A percentile compares a stretch with the other conserved stretches of the same genome.
These are phyloP conservation scores for Rhadinocentrus ornatus DNA, from an alignment of 2,797 vertebrate genomes.

Conservation along the genomic window DNA sequence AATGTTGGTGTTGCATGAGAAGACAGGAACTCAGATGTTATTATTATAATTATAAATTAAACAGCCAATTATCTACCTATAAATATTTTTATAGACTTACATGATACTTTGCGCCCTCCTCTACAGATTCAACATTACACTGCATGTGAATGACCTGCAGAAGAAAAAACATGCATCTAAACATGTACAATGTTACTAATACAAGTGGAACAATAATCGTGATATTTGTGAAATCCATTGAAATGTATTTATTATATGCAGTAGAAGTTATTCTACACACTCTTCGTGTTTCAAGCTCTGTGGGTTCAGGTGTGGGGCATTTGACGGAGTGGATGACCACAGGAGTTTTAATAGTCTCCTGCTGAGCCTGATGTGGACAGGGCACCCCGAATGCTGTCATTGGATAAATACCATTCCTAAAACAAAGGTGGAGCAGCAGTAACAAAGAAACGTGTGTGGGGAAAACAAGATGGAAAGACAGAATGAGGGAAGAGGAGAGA, in stretches of 20 bases:
- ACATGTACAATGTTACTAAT: not conserved
- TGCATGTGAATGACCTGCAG: slow-evolving; percentile 94
- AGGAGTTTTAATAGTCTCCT: slow-evolving; percentile 89
- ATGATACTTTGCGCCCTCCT: slow-evolving; percentile 94
- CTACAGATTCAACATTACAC: slow-evolving; percentile 93
- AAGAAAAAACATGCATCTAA: not conserved
- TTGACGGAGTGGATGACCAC: slow-evolving; percentile 92
- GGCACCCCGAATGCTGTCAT: slow-evolving; percentile 93
- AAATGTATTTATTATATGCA: not conserved
- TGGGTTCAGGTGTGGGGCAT: slow-evolving; percentile 94
- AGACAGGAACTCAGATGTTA: not conserved
- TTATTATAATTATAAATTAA: not conserved
- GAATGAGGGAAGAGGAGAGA: not conserved
- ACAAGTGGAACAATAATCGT: too few species aligned
- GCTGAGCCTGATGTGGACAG: slow-evolving; percentile 90
- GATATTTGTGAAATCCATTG: not conserved
- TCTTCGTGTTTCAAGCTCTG: slow-evolving; percentile 94
- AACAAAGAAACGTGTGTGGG: not conserved
- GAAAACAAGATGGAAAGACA: not conserved
- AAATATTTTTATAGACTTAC: slow-evolving; percentile 76
- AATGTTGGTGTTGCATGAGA: not conserved
- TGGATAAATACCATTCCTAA: slow-evolving; percentile 92
- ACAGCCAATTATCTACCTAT: not conserved
- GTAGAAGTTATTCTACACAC: slow-evolving; percentile 68
- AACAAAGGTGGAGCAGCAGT: not conserved